phyloP scores from a whole-genome alignment of 2,888 invertebrate genomes.

The Athrips mouffetella region DNA sequence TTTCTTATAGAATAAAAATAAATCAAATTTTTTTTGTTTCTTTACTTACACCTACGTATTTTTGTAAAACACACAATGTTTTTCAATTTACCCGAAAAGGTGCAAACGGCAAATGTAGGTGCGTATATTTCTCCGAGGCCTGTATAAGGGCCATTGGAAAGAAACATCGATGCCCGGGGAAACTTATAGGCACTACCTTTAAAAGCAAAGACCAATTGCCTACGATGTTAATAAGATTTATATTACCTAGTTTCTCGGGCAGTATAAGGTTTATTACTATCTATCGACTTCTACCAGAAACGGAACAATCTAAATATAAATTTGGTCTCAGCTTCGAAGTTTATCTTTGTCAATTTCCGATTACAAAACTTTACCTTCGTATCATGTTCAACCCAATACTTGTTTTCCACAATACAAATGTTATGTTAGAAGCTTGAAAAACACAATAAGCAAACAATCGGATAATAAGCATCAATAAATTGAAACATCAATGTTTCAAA shows the following conservation, averaged over 20 bases:
- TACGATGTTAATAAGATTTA: background rate
- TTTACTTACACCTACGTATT: too few relatives aligned
- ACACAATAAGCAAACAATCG: background rate
- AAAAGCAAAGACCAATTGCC: slow-evolving; percentile 8
- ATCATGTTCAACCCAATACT: too few relatives aligned
- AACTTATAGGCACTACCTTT: slow-evolving; percentile 8
- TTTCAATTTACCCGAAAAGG: background rate
- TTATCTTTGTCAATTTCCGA: too few relatives aligned
- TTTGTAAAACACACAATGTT: background rate
- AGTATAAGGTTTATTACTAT: too few relatives aligned
- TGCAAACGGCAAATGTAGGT: slow-evolving; percentile 4
- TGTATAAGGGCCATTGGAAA: slow-evolving; percentile 2
- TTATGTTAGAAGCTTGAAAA: background rate
- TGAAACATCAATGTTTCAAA: background rate
- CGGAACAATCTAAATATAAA: too few relatives aligned
- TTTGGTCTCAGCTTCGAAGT: too few relatives aligned
- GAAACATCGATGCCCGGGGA: slow-evolving; percentile 7
- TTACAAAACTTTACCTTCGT: too few relatives aligned
- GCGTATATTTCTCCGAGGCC: slow-evolving; percentile 6
- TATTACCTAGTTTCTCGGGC: too few relatives aligned
- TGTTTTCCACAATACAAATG: background rate
- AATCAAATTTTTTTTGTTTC: too few relatives aligned
- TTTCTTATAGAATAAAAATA: too few relatives aligned
- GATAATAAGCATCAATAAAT: background rate
- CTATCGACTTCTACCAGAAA: too few relatives aligned